These are phyloP conservation scores for Perognathus longimembris DNA, from an alignment of 2,113 vertebrate species.

Conservation along the genomic window DNA sequence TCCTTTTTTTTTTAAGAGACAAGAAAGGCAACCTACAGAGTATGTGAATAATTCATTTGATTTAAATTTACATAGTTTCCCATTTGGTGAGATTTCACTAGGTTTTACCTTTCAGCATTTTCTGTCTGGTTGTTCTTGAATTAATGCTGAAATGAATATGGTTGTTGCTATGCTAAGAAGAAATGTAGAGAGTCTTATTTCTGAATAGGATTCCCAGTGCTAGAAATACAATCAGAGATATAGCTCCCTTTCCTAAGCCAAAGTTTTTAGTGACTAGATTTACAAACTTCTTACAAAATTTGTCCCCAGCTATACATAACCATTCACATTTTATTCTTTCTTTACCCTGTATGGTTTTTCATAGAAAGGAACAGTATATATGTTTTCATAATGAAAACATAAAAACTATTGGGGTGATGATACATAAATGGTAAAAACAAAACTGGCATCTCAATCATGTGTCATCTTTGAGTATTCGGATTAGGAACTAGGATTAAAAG, in stretches of 20 bases:
- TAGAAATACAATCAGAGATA: not conserved
- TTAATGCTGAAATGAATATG: conserved; percentile 53
- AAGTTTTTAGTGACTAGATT: not conserved
- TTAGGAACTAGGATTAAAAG: not conserved
- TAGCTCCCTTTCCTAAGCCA: conserved; percentile 9
- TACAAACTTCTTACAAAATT: not conserved
- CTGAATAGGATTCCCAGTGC: not conserved
- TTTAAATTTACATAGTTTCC: conserved; percentile 59
- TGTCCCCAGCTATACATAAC: not conserved
- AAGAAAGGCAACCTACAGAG: conserved; percentile 71
- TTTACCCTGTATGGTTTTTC: not conserved
- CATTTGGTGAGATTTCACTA: conserved; percentile 54
- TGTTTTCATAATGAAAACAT: not conserved
- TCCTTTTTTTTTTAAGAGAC: not conserved
- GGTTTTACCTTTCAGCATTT: conserved; percentile 63
- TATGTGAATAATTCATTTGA: conserved; percentile 69
- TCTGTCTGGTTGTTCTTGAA: conserved; percentile 57
- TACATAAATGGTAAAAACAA: not conserved
- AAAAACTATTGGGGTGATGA: not conserved
- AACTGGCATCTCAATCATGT: not conserved
- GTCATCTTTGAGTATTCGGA: not conserved
- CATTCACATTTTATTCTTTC: not conserved
- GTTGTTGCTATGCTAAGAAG: not conserved
- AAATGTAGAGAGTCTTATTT: not conserved
- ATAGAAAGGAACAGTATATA: not conserved